Percentiles rank a stretch among this genome's conserved stretches.
These are phyloP conservation scores for Gila orcuttii DNA, from an alignment of 2,113 vertebrate species.

Conservation along the genomic window DNA sequence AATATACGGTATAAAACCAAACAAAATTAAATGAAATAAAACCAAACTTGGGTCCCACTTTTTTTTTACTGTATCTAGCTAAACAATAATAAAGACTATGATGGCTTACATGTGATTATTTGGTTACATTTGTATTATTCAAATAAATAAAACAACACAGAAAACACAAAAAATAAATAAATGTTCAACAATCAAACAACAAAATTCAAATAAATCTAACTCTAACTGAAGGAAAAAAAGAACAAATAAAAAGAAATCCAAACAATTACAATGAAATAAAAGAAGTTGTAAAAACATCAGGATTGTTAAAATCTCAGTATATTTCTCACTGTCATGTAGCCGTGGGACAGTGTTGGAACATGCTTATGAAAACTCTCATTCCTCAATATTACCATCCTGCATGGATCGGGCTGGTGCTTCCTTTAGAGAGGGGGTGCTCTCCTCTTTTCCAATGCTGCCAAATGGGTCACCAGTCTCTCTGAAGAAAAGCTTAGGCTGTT, in stretches of 20 bases:
- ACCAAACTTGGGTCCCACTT: background rate
- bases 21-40: background rate
- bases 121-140: background rate
- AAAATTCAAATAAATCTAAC: conserved; percentile 22
- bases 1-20: background rate
- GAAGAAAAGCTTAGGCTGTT: conserved; percentile 67
- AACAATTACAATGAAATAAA: conserved; percentile 32
- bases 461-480: conserved; percentile 74
- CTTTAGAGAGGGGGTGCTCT: conserved; percentile 62
- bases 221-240: conserved; percentile 32
- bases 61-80: background rate
- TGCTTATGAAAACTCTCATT: conserved; percentile 41
- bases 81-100: background rate
- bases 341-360: conserved; percentile 19
- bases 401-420: conserved; percentile 70
- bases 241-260: background rate
- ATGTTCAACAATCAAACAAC: conserved; percentile 31
- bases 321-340: conserved; percentile 53
- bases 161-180: conserved; percentile 12
- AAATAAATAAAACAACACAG: conserved; percentile 24
- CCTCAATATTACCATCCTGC: conserved; percentile 78
- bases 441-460: conserved; percentile 69
- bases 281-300: conserved; percentile 14
- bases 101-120: conserved; percentile 9
- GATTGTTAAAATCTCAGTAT: conserved; percentile 34